Evolutionary conservation across 2,113 vertebrate species (phyloP), one percentile per base, ranked within the genome.

Genomic region (Sigmodon hispidus): DNA sequence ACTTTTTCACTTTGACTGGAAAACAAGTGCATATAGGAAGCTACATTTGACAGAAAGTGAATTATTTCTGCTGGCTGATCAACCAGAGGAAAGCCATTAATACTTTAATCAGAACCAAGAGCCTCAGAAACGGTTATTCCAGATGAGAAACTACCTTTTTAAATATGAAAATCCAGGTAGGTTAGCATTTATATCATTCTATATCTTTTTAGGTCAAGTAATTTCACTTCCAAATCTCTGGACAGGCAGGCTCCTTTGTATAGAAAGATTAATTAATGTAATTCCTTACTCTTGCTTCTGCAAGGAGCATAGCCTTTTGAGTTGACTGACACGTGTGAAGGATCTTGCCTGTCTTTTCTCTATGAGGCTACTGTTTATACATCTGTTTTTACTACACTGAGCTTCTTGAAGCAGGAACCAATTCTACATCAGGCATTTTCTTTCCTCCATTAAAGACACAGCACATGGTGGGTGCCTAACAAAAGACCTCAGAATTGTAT

Each of bases 401-500:
- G 79, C 57, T 87, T 48, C 24, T 89, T 87, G 79, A 93, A 91
- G 26, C 50, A 87, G 94, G 84, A 93, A 63, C 40, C 63, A 89
- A 75, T 59, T 0, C 75, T 55, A 16, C 34, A 87, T 90, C 77
- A 48, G 52, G 84, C 76, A 31, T 79, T 87, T 94, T 79, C 80
- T 31, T 81, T 55, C 36, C 69, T 96, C 22, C n/a, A 29, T 79
- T 77, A 85, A 1, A 91, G 79, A 55, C 57, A 77, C 43, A 84
- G 61, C 76, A 83, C 29, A 70, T 69, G n/a, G 61, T 67, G 40
- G 89, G 19, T 8, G 1, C 24, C 34, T 52, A 89, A 72, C 61
- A 48, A 80, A 96, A 94, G 72, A 45, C 87, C 6, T 79, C 26
- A 86, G 57, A 92, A 90, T 92, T 80, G 45, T 45, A 95, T 89